A percentile compares a stretch with the other conserved stretches of the same genome.
Conservation (phyloP, 2,797 vertebrate species). For the Orestias chungarensis region DNA sequence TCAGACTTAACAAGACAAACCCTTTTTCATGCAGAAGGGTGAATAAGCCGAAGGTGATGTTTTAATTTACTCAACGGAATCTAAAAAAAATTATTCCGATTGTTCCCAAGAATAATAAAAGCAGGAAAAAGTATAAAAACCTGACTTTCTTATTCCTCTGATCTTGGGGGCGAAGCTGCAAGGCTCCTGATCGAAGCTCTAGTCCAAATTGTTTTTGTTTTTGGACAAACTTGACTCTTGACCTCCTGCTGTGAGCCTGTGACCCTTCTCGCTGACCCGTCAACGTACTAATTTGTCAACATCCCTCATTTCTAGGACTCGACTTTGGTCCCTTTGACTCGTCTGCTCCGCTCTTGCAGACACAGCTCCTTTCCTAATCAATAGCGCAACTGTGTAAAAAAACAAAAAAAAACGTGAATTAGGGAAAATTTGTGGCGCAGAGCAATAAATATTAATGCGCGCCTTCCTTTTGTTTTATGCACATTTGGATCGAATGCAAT, state of each 20-base stretch:
- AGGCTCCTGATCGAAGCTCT: conserved; percentile 36
- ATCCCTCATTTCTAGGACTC: conserved; percentile 46
- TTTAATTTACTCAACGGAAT: not conserved
- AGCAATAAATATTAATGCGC: conserved; percentile 47
- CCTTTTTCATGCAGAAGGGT: conserved; percentile 4
- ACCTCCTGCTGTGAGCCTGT: conserved; percentile 43
- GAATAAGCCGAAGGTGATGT: not conserved
- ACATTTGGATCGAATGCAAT: conserved; percentile 39
- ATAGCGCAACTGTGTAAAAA: conserved; percentile 46
- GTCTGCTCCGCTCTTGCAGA: conserved; percentile 15
- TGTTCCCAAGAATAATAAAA: not conserved
- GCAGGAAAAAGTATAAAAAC: not conserved
- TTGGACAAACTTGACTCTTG: conserved; percentile 67
- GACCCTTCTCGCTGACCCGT: conserved; percentile 69
- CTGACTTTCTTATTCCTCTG: not conserved
- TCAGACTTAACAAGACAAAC: not conserved
- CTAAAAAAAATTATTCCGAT: not conserved
- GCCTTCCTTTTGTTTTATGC: conserved; percentile 27
- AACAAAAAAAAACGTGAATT: no score
- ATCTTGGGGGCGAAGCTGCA: not conserved
- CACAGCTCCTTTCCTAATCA: conserved; percentile 30
- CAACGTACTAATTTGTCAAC: conserved; percentile 71
- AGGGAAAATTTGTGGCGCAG: conserved; percentile 17
- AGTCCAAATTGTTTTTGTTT: conserved; percentile 33
- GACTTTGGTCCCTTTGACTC: conserved; percentile 3